Base-by-base conservation (phyloP, 2,113 vertebrate genomes). In the Lepisosteus osseus region DNA sequence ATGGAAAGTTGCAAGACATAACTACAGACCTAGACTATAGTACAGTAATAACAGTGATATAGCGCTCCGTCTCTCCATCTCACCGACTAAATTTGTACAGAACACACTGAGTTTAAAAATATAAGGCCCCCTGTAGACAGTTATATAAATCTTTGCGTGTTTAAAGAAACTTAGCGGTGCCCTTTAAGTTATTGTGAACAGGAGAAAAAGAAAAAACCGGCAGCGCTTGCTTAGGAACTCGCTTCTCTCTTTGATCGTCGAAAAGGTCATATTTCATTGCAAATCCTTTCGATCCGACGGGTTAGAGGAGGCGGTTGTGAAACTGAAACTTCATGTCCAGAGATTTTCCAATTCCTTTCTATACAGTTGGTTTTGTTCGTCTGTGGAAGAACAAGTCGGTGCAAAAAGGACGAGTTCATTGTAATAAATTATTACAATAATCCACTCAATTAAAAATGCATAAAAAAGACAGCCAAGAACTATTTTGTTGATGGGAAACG, bases 241-340 rank as follows among this genome's bases (percentile, higher is more conserved):
- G 17, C 29, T 15, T 55, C 40, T 41, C 1, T 76, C 85, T 91
- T 91, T 91, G 87, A 90, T 91, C 80, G 13, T 87, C 84, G 83
- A 85, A 86, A 89, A 86, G 84, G 86, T 90, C 83, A 71, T 90
- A 89, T 93, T 91, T 92, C 90, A 90, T 74, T 84, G 82, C 83
- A 67, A 54, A 55, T 43, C 64, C 43, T 47, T 44, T 66, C 13
- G 14, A 43, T 42, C 17, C 8, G 41, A 43, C 13, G 62, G 40
- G 29, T 29, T 29, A 51, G 9, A 9, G 9, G 47, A 51, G 47
- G 47, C 47, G 43, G 43, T 66, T 66, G 43, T 66, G 42, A 65
- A 65, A 12, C 64, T 45, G n/a, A 47, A 44, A 12, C 43, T 13
- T 44, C 40, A 44, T 8, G 63, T 65, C 63, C 63, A 65, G 44